A percentile compares a stretch with the other conserved stretches of the same genome.
phyloP scores from a whole-genome alignment of 2,888 invertebrate species.

The Pasiphila rectangulata region DNA sequence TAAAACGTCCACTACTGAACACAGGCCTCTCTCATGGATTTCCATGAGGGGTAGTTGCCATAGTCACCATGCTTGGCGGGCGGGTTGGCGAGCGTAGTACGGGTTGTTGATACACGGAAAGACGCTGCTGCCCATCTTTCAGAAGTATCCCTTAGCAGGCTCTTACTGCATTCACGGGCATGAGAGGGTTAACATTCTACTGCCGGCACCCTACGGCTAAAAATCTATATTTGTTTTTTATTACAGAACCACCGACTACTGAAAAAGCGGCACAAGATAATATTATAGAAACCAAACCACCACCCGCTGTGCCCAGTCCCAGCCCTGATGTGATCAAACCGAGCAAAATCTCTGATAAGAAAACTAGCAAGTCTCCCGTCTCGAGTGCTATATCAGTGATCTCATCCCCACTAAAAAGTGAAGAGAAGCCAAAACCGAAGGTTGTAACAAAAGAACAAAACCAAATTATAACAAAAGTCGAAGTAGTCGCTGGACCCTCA shows the following conservation, averaged over 20 bases:
- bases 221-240: conserved; percentile 11
- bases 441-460: conserved; percentile 71
- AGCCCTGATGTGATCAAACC: conserved; percentile 73
- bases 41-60: too few species aligned
- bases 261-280: conserved; percentile 71
- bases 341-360: conserved; percentile 66
- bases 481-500: conserved; percentile 79
- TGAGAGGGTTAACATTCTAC: too few species aligned
- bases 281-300: conserved; percentile 74
- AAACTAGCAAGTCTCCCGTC: conserved; percentile 62
- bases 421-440: conserved; percentile 66
- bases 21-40: too few species aligned
- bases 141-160: too few species aligned
- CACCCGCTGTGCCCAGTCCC: conserved; percentile 58
- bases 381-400: conserved; percentile 69
- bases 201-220: neutral
- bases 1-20: too few species aligned
- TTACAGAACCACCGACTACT: conserved; percentile 70
- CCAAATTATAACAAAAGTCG: conserved; percentile 76
- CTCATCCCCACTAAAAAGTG: conserved; percentile 69
- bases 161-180: too few species aligned
- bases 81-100: too few species aligned
- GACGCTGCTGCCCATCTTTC: too few species aligned
- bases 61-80: too few species aligned
- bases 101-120: too few species aligned